Evolutionary conservation across 2,797 vertebrate species (phyloP).

Genomic region (Myotis planiceps): DNA sequence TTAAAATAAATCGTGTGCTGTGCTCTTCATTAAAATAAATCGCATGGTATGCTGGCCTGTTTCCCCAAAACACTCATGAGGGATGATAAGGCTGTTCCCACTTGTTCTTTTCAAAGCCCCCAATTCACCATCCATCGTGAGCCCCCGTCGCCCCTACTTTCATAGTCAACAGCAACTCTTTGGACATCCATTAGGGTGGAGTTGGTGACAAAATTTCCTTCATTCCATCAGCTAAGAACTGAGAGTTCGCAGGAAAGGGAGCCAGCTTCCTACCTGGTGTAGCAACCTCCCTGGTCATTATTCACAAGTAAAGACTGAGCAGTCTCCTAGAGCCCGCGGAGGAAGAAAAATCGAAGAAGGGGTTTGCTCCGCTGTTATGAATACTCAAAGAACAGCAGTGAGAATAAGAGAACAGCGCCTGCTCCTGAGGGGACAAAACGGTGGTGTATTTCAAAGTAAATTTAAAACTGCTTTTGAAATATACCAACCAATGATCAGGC

Average conservation of each 20-base stretch:
- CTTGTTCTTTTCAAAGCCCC: not conserved
- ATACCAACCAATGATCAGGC: constrained; percentile 26
- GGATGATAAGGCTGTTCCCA: not conserved
- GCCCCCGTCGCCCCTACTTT: constrained; percentile 70
- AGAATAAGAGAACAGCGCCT: not conserved
- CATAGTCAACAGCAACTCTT: constrained; percentile 69
- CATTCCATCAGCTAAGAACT: constrained; percentile 78
- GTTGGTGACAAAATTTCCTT: constrained; percentile 69
- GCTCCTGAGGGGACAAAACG: constrained; percentile 41
- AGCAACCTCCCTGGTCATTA: constrained; percentile 59
- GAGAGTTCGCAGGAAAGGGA: constrained; percentile 65
- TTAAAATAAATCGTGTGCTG: not conserved
- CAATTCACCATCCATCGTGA: not conserved
- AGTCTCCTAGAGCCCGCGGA: constrained; percentile 56
- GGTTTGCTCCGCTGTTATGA: not conserved
- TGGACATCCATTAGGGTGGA: constrained; percentile 68
- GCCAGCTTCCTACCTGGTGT: constrained; percentile 53
- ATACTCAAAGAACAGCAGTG: constrained; percentile 38
- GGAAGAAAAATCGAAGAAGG: constrained; percentile 73
- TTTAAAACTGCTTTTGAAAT: constrained; percentile 68
- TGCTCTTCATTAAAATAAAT: constrained; percentile 12
- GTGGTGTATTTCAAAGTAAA: constrained; percentile 58
- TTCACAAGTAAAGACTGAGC: constrained; percentile 71
- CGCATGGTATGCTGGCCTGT: not conserved
- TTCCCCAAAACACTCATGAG: not conserved